phyloP scores from a whole-genome alignment of 2,797 vertebrate genomes.

The Hemibagrus guttatus region DNA sequence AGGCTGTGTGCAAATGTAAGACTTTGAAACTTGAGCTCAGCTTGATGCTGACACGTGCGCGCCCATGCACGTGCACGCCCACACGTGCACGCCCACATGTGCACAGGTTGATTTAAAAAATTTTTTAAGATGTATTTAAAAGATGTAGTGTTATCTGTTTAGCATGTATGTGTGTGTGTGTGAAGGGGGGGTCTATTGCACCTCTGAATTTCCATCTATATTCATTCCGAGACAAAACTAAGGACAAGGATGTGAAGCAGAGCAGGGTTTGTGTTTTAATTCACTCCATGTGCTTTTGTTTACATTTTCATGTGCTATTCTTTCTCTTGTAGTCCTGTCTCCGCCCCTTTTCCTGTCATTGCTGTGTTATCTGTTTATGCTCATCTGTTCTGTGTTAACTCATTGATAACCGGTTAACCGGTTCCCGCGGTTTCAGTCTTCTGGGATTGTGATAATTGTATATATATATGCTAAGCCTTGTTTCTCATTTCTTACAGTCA shows the following conservation, averaged over 20 bases:
- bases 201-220: not conserved
- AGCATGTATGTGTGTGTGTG: not conserved
- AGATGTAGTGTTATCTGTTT: not conserved
- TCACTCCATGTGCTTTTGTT: not conserved
- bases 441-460: not conserved
- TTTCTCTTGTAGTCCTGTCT: not conserved
- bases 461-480: not conserved
- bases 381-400: not conserved
- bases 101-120: not conserved
- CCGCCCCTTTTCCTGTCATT: not conserved
- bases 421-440: not conserved
- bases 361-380: not conserved
- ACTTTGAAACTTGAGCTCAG: not conserved
- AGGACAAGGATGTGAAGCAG: not conserved
- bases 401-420: not conserved
- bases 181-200: not conserved
- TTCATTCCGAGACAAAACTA: slow-evolving; percentile 3
- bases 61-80: not conserved
- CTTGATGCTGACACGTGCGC: not conserved
- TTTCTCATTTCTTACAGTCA: not conserved
- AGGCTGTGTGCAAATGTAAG: not conserved
- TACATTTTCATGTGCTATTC: not conserved
- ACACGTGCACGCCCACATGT: not conserved
- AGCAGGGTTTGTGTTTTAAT: not conserved
- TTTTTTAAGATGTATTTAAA: not conserved